A percentile compares a stretch with the other conserved stretches of the same genome.
These are phyloP conservation scores for Paraescarpia echinospica DNA, from an alignment of 1,140 invertebrate genomes.

Conservation along the genomic window DNA sequence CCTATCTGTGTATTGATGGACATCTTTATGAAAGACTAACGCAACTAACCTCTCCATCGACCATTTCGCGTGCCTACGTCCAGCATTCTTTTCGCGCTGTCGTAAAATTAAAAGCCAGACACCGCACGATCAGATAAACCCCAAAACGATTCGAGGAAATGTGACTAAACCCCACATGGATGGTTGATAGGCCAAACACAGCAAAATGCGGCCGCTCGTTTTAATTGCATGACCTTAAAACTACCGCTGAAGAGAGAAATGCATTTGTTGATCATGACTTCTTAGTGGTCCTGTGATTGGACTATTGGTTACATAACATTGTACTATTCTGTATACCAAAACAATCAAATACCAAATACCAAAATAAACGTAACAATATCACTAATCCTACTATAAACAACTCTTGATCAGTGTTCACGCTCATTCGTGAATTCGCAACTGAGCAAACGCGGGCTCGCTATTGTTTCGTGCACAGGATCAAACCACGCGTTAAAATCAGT, in stretches of 20 bases:
- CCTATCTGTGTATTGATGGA: not conserved
- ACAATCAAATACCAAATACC: too few species aligned
- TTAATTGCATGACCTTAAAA: not conserved
- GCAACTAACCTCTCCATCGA: not conserved
- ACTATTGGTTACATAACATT: not conserved
- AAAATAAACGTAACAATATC: not conserved
- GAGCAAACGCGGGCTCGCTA: not conserved
- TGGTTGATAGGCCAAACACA: not conserved
- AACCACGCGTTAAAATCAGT: not conserved
- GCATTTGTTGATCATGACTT: not conserved
- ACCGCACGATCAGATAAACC: not conserved
- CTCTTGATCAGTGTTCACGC: not conserved
- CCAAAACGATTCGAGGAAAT: not conserved
- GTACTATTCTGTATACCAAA: not conserved
- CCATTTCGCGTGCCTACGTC: not conserved
- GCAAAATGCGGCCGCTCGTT: not conserved
- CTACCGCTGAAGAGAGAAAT: not conserved
- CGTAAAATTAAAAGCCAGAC: constrained; percentile 5
- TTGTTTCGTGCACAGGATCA: not conserved
- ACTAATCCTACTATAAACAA: not conserved
- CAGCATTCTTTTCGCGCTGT: not conserved
- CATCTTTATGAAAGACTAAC: not conserved
- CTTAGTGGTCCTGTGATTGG: not conserved
- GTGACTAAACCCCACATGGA: not conserved
- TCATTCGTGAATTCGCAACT: not conserved